Evolutionary conservation across 2,888 invertebrate species (phyloP).

Genomic region (Incurvaria masculella): DNA sequence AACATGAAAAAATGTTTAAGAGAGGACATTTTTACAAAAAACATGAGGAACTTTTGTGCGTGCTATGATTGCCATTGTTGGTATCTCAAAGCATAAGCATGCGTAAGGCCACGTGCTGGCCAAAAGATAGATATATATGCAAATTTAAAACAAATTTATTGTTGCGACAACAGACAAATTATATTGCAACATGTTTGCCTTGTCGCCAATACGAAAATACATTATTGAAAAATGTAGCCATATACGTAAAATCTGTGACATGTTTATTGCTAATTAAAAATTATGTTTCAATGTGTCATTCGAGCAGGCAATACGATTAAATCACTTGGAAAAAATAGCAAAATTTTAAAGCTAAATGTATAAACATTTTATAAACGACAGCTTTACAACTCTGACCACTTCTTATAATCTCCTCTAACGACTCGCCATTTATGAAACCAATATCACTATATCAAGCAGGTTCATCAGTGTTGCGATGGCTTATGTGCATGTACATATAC

Average conservation of each 20-base stretch:
- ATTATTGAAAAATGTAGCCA: background rate
- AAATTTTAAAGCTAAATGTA: background rate
- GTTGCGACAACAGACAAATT: background rate
- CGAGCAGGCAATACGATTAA: background rate
- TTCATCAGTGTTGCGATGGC: slow-evolving; percentile 34
- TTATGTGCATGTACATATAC: background rate
- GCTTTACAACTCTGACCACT: too few relatives aligned
- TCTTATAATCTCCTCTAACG: slow-evolving; percentile 32
- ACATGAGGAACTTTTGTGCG: too few relatives aligned
- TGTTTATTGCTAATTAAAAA: background rate
- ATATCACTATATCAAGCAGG: slow-evolving; percentile 50
- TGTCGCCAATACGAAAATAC: background rate
- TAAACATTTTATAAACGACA: too few relatives aligned
- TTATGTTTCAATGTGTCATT: background rate
- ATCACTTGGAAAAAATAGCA: background rate
- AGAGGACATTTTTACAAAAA: too few relatives aligned
- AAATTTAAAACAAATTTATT: too few relatives aligned
- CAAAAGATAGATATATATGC: too few relatives aligned
- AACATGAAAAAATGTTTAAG: too few relatives aligned
- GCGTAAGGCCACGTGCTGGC: too few relatives aligned
- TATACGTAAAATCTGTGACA: background rate
- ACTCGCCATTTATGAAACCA: slow-evolving; percentile 37
- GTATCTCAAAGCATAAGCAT: too few relatives aligned
- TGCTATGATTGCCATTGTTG: too few relatives aligned
- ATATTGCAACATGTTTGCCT: background rate